Conservation (phyloP, 2,113 vertebrate genomes). For the Morone saxatilis region DNA sequence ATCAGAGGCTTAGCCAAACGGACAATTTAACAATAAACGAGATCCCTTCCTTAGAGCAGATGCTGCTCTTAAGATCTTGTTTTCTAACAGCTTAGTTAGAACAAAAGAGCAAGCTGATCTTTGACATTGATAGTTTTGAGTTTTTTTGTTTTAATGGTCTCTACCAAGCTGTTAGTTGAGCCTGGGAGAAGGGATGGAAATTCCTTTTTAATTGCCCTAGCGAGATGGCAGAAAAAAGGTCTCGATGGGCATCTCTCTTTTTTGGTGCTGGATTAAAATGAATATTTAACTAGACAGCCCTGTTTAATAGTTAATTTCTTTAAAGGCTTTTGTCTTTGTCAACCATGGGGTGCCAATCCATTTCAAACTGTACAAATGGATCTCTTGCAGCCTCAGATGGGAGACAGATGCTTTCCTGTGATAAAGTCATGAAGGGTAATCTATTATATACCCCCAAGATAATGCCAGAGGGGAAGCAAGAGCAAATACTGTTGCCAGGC, state of each 20-base stretch:
- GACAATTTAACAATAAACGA: constrained; percentile 43
- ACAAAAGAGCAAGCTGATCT: constrained; percentile 75
- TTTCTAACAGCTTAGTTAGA: constrained; percentile 69
- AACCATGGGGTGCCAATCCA: constrained; percentile 65
- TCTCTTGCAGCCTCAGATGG: constrained; percentile 62
- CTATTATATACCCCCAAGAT: constrained; percentile 57
- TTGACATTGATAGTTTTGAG: constrained; percentile 50
- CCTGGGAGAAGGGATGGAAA: constrained; percentile 57
- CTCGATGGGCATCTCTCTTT: constrained; percentile 64
- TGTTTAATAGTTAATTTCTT: constrained; percentile 85
- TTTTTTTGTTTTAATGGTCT: constrained; percentile 50
- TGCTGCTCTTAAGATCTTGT: constrained; percentile 58
- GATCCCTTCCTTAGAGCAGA: constrained; percentile 52
- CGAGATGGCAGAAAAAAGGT: constrained; percentile 45
- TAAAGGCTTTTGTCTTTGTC: constrained; percentile 72
- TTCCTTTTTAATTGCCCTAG: constrained; percentile 71
- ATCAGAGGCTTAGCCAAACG: constrained; percentile 51
- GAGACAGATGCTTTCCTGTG: constrained; percentile 74
- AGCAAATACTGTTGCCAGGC: constrained; percentile 39
- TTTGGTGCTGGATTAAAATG: constrained; percentile 74
- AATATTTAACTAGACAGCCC: constrained; percentile 84
- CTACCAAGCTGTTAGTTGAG: constrained; percentile 59
- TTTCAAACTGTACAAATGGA: constrained; percentile 73
- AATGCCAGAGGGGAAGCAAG: constrained; percentile 37
- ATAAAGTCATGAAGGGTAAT: constrained; percentile 67